Percentiles rank a stretch among this genome's conserved stretches.
phyloP scores from a whole-genome alignment of 2,888 invertebrate species.

The Heliconius sara region DNA sequence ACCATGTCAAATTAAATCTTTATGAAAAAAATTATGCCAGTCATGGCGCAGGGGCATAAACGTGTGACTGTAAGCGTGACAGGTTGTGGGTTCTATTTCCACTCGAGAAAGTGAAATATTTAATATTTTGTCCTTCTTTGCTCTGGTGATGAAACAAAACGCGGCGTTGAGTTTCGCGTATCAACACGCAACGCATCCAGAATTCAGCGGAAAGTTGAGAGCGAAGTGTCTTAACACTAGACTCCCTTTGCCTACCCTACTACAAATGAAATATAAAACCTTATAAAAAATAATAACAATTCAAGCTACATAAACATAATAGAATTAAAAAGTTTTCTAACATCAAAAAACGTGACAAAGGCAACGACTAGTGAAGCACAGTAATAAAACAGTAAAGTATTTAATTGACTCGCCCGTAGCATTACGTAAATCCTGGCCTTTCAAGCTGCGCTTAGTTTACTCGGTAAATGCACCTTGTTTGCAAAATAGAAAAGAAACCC shows the following conservation, averaged over 20 bases:
- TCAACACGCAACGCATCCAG: neutral
- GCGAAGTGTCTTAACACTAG: neutral
- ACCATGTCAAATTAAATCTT: no score
- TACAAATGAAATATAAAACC: neutral
- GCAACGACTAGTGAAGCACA: slow-evolving; percentile 1
- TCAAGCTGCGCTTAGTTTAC: slow-evolving; percentile 39
- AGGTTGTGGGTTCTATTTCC: no score
- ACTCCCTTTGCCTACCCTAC: neutral
- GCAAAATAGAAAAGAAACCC: slow-evolving; percentile 35
- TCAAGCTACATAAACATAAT: no score
- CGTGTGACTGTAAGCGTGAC: no score
- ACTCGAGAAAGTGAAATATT: no score
- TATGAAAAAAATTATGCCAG: no score
- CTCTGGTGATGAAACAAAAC: no score
- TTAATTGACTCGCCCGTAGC: slow-evolving; percentile 35
- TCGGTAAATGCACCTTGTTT: slow-evolving; percentile 38
- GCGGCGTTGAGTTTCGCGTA: neutral
- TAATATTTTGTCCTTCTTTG: no score
- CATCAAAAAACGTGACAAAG: neutral
- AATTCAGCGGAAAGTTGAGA: no score
- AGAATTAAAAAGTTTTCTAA: neutral
- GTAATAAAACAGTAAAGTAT: slow-evolving; percentile 31
- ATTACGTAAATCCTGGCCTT: slow-evolving; percentile 39
- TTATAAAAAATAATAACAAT: neutral
- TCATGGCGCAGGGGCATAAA: no score